Evolutionary conservation across 2,797 vertebrate genomes (phyloP), one percentile per base, ranked within the genome.

Genomic region (Rhadinocentrus ornatus): DNA sequence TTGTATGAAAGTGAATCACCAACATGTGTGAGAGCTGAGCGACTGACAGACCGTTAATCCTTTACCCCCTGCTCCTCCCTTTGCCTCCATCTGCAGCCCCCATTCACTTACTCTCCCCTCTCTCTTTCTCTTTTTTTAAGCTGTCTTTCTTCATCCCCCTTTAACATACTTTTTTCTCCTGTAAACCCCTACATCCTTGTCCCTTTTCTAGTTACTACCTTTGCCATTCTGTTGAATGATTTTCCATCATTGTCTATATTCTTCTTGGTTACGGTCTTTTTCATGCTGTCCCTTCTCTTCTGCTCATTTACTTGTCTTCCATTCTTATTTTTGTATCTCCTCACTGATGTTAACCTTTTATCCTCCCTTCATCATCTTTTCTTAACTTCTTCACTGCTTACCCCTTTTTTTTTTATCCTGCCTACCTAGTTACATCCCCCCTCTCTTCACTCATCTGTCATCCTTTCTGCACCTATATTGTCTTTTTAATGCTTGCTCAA

Each of bases 11-110:
- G 71, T 79, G 73, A 65, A 77, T 79, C 35, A 69, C 64, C 71
- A 69, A 69, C 81, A 82, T 77, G 77, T 82, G 81, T 86, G 74
- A 71, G 76, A 75, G 34, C 70, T 64, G 66, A 69, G 69, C 57
- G 73, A 82, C 87, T 71, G 84, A 77, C 77, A 70, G 69, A 58
- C 66, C 69, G 79, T 84, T 86, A 80, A 75, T 82, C 83, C 71
- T 69, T 81, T 74, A 82, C 32, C 44, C 68, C 50, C 78, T 75
- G 71, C 75, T 71, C 67, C 60, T 66, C 72, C 56, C 55, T 46
- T 29, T 5, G 22, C 64, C 50, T 67, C 52, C 50, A 26, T 41
- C 66, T 53, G 46, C 58, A 8, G 6, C 12, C 16, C 54, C 37
- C 57, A 29, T 44, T 44, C 69, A 57, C 37, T 46, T 52, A 54